These are phyloP conservation scores for Mamestra configurata DNA, from an alignment of 1,140 invertebrate species.

Conservation along the genomic window DNA sequence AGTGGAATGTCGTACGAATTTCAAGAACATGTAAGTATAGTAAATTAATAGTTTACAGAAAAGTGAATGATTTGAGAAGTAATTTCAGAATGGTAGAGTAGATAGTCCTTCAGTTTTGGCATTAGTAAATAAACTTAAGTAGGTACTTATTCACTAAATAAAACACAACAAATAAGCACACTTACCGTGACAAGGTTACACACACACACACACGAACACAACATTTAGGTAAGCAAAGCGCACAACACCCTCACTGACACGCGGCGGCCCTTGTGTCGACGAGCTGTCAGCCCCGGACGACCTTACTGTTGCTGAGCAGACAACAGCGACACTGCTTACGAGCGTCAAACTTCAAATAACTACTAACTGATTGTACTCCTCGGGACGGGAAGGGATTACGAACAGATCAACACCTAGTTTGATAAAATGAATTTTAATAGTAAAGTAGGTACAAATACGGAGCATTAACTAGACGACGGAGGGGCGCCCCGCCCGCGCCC, in stretches of 20 bases:
- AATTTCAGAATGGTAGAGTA: neutral
- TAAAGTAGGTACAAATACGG: slow-evolving; percentile 71
- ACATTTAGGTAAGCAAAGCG: slow-evolving; percentile 43
- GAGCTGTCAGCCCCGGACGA: neutral
- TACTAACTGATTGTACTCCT: neutral
- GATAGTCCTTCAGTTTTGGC: neutral
- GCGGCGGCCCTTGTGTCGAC: neutral
- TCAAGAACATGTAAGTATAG: neutral
- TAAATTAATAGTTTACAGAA: neutral
- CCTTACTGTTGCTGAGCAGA: neutral
- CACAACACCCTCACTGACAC: slow-evolving; percentile 17
- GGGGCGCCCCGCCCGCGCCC: slow-evolving; percentile 15
- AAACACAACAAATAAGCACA: slow-evolving; percentile 32
- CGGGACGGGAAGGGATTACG: slow-evolving; percentile 41
- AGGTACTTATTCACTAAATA: neutral
- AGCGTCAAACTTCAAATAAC: neutral
- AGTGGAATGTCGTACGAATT: no score
- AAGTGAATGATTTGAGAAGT: neutral
- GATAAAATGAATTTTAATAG: slow-evolving; percentile 72
- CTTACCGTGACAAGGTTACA: slow-evolving; percentile 44
- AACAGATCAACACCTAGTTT: slow-evolving; percentile 66
- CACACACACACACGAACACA: slow-evolving; percentile 38
- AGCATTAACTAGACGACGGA: slow-evolving; percentile 57
- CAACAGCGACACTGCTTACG: neutral
- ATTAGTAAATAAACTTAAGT: neutral